phyloP scores from a whole-genome alignment of 2,113 vertebrate species.

The Tetrao urogallus region DNA sequence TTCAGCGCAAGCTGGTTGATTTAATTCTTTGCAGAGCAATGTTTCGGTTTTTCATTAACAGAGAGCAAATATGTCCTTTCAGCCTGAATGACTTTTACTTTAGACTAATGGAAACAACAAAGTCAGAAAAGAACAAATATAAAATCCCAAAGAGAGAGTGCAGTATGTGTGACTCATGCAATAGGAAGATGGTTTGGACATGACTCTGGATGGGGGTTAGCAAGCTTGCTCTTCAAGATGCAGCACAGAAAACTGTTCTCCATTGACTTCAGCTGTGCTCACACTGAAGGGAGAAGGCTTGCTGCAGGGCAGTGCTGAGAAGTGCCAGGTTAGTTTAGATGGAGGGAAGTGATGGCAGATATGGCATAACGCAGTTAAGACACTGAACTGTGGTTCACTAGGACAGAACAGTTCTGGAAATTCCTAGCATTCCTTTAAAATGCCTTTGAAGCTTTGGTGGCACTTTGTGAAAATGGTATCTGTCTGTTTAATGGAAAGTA shows the following conservation, averaged over 20 bases:
- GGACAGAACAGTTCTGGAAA: not conserved
- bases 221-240: not conserved
- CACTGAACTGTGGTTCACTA: not conserved
- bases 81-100: conserved; percentile 34
- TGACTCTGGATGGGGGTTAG: not conserved
- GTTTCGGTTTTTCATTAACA: not conserved
- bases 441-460: not conserved
- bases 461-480: not conserved
- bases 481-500: not conserved
- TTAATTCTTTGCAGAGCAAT: not conserved
- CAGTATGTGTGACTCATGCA: accelerated
- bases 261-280: not conserved
- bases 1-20: not conserved
- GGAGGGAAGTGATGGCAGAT: not conserved
- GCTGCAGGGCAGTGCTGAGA: not conserved
- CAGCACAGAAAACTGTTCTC: not conserved
- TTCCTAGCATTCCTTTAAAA: not conserved
- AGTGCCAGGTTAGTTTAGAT: not conserved
- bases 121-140: not conserved
- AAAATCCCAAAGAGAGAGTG: not conserved
- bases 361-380: not conserved
- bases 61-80: conserved; percentile 17
- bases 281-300: not conserved
- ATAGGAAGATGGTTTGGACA: not conserved
- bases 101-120: conserved; percentile 17